Percentiles rank a stretch among this genome's conserved stretches.
Evolutionary conservation across 2,797 vertebrate species (phyloP).

Genomic region (Prionace glauca): DNA sequence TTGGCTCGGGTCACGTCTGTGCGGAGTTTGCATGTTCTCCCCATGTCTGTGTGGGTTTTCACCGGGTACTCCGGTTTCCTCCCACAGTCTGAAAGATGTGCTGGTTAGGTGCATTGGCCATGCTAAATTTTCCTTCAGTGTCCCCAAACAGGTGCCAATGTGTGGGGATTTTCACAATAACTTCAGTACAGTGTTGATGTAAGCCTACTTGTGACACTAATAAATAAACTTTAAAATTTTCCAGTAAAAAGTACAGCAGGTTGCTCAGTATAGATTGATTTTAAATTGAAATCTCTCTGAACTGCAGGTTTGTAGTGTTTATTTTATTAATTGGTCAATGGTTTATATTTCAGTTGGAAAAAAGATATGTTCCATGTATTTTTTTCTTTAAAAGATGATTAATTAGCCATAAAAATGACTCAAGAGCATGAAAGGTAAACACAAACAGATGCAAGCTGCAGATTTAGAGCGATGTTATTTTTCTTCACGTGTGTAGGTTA

Average conservation of each 20-base stretch:
- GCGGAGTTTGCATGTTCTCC: too few relatives aligned
- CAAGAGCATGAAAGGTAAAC: constrained; percentile 3
- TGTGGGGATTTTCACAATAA: too few relatives aligned
- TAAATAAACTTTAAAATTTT: too few relatives aligned
- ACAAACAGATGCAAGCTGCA: constrained; percentile 11
- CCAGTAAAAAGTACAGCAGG: background rate
- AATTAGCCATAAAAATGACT: constrained; percentile 2
- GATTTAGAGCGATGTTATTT: background rate
- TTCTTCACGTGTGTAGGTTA: background rate
- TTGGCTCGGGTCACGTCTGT: too few relatives aligned
- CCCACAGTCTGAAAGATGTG: too few relatives aligned
- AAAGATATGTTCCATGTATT: background rate
- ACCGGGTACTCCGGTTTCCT: too few relatives aligned
- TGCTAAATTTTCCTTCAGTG: too few relatives aligned
- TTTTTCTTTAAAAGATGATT: background rate
- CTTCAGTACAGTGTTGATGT: too few relatives aligned
- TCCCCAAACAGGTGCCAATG: too few relatives aligned
- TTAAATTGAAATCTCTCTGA: background rate
- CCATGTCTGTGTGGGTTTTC: too few relatives aligned
- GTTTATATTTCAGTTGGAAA: background rate
- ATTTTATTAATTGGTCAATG: background rate
- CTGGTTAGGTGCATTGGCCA: too few relatives aligned
- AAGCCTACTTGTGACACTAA: too few relatives aligned
- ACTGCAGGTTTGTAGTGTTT: background rate
- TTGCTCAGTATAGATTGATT: background rate